Percentiles rank a stretch among this genome's conserved stretches.
Conservation (phyloP, 2,888 invertebrate species). For the Branchellion lobata region DNA sequence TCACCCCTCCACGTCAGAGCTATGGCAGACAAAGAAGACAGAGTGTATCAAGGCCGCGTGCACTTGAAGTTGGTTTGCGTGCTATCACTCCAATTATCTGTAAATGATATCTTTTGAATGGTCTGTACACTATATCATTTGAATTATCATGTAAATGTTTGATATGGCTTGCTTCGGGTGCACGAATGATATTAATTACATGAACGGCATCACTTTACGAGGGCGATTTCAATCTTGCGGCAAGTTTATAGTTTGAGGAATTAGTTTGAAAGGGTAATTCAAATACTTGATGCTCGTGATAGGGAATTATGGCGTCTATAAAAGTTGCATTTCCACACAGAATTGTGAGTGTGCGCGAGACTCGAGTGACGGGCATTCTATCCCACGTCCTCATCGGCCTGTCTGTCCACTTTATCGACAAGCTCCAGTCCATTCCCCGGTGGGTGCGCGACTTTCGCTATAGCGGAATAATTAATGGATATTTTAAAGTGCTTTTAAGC, state of each 20-base stretch:
- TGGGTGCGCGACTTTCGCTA: too few relatives aligned
- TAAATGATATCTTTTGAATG: neutral
- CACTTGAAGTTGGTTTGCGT: slow-evolving; percentile 69
- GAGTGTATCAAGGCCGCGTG: slow-evolving; percentile 68
- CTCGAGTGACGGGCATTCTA: slow-evolving; percentile 66
- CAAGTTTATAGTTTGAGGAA: too few relatives aligned
- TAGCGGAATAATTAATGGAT: too few relatives aligned
- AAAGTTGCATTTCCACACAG: too few relatives aligned
- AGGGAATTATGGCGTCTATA: too few relatives aligned
- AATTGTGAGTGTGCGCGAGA: slow-evolving; percentile 66
- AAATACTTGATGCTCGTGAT: too few relatives aligned
- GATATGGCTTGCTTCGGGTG: too few relatives aligned
- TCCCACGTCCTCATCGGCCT: slow-evolving; percentile 67
- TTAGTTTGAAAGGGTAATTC: too few relatives aligned
- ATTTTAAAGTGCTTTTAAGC: too few relatives aligned
- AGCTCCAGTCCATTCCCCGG: slow-evolving; percentile 61
- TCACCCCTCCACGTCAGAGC: slow-evolving; percentile 69
- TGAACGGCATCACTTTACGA: too few relatives aligned
- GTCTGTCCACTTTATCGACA: slow-evolving; percentile 66
- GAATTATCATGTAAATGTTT: neutral
- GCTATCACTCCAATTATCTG: neutral
- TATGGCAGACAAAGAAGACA: slow-evolving; percentile 68
- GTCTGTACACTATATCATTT: neutral
- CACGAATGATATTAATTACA: too few relatives aligned
- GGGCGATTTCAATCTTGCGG: too few relatives aligned